A percentile compares a stretch with the other conserved stretches of the same genome.
Evolutionary conservation across 2,888 invertebrate species (phyloP).

Genomic region (Mesopsocus fuscifrons): DNA sequence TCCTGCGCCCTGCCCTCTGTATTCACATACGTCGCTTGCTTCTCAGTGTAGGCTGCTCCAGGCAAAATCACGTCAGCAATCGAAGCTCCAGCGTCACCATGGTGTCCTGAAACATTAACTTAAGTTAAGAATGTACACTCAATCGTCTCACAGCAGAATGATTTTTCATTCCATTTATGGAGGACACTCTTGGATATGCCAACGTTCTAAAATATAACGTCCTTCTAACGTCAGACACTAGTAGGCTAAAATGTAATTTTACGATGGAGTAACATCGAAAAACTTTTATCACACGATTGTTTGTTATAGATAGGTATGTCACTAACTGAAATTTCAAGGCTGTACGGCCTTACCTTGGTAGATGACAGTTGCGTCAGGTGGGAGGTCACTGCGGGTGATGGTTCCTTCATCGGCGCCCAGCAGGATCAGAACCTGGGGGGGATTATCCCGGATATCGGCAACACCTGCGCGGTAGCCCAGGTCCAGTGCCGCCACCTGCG

Average conservation of each 20-base stretch:
- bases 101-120: slow-evolving; percentile 47
- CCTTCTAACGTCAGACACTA: no score
- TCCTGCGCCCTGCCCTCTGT: slow-evolving; percentile 94
- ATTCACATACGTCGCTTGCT: slow-evolving; percentile 92
- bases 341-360: slow-evolving; percentile 68
- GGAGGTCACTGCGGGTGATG: slow-evolving; percentile 55
- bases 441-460: slow-evolving; percentile 34
- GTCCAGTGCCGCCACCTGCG: slow-evolving; percentile 88
- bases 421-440: slow-evolving; percentile 68
- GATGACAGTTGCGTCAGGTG: slow-evolving; percentile 65
- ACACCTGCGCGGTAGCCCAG: slow-evolving; percentile 74
- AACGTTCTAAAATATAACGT: background rate
- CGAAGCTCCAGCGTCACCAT: slow-evolving; percentile 84
- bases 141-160: no score
- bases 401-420: slow-evolving; percentile 86
- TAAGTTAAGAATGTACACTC: slow-evolving; percentile 11
- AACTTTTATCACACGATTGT: no score
- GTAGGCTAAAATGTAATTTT: no score
- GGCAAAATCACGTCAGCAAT: slow-evolving; percentile 88
- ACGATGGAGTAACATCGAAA: no score
- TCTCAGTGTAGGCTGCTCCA: slow-evolving; percentile 97
- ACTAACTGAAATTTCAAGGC: no score
- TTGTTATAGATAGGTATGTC: no score
- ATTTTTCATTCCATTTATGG: no score
- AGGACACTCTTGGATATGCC: no score